Evolutionary conservation across 2,797 vertebrate species (phyloP).

Genomic region (Semotilus atromaculatus): DNA sequence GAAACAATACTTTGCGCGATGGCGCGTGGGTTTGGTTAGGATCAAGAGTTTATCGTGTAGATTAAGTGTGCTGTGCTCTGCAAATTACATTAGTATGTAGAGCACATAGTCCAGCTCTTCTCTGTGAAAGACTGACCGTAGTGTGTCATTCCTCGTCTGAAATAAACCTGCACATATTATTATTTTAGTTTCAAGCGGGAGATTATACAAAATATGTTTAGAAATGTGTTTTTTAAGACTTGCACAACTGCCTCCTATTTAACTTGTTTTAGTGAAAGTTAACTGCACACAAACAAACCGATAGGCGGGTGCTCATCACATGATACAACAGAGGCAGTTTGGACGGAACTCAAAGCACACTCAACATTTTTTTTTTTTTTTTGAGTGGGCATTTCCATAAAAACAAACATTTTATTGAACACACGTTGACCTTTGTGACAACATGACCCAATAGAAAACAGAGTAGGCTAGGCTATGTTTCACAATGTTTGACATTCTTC

Average conservation of each 20-base stretch:
- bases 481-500: not conserved
- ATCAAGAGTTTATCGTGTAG: constrained; percentile 12
- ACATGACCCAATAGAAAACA: not conserved
- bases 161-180: not conserved
- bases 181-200: not conserved
- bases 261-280: not conserved
- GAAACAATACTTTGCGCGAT: not conserved
- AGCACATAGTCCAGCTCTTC: not conserved
- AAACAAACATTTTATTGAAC: not conserved
- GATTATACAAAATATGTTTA: not conserved
- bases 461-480: not conserved
- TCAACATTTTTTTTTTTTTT: not conserved
- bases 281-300: not conserved
- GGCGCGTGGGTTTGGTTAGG: not conserved
- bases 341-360: not conserved
- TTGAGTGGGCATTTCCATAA: not conserved
- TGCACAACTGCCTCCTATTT: not conserved
- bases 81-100: constrained; percentile 33
- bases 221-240: not conserved
- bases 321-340: constrained; percentile 15
- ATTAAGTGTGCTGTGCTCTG: constrained; percentile 20
- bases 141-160: not conserved
- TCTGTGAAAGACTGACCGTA: not conserved
- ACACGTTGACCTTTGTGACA: not conserved
- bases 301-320: constrained; percentile 45